Base-by-base conservation (phyloP, 2,888 invertebrate species). In the Auanema sp. region DNA sequence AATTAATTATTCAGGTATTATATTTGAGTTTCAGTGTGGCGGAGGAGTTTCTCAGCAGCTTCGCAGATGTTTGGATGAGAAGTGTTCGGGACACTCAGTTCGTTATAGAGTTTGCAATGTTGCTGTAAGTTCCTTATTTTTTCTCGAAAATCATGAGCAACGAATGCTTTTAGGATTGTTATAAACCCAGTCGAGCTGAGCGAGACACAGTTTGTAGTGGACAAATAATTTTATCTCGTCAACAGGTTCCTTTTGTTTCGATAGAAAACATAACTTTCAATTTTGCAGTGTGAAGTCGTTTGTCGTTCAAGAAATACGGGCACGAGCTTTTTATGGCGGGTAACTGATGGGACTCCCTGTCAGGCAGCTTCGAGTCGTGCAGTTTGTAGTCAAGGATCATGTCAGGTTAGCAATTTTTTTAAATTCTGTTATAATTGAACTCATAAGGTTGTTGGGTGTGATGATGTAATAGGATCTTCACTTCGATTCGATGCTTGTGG, bases 391-490 rank as follows among this genome's bases (percentile, higher is more conserved):
- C 66, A 66, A 40, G 70, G 70, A 21, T 66, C 72, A 25, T 70
- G 69, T 55, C 70, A 69, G 65, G 65, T 62, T 18, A 11, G 33
- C 8, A 8, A 33, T 33, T 14, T 33, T 18, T n/a, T 4, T 41
- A 6, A 16, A 47, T n/a, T 14, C 18, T 23, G 12, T 50, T 16
- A 12, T 14, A 14, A 8, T 23, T 25, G 11, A 12, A 23, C 12
- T 25, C 40, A 41, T 58, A 79, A 88, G 87, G 74, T 83, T 3
- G 87, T 88, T 12, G 88, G 88, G 1, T 88, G 88, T 77, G 88
- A 88, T 76, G 84, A 86, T 57, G 79, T 84, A 44, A 79, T 88
- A 55, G 87, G 87, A 16, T 88, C 88, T 0, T 83, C 84, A 18
- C 58, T 74, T 63, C 84, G 83, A 54, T 80, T 86, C 49, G 88